These are phyloP conservation scores for Xenopus tropicalis DNA, from an alignment of 2,113 vertebrate species.

Conservation along the genomic window UCB_Xtro_10.0 CM004445.2:78604501-78605000, in stretches of 20 bases:
- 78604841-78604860: conserved; percentile 95
- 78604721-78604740: conserved; percentile 98
- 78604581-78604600: too few species aligned
- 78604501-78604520: too few species aligned
- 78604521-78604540: too few species aligned
- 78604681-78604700: conserved; percentile 92
- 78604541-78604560: too few species aligned
- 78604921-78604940: neutral
- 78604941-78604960: too few species aligned
- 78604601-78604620: too few species aligned
- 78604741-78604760: conserved; percentile 91
- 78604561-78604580: too few species aligned
- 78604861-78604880: conserved; percentile 14
- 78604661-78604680: conserved; percentile 89
- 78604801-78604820: conserved; percentile 84
- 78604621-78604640: conserved; percentile 64
- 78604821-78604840: conserved; percentile 92
- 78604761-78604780: conserved; percentile 87
- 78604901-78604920: conserved; percentile 17
- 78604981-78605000: too few species aligned
- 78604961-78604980: too few species aligned
- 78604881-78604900: conserved; percentile 4
- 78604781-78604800: conserved; percentile 95
- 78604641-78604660: conserved; percentile 80
- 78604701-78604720: conserved; percentile 92